Conservation (phyloP, 2,888 invertebrate genomes). For the Drepanosiphum platanoidis region DNA sequence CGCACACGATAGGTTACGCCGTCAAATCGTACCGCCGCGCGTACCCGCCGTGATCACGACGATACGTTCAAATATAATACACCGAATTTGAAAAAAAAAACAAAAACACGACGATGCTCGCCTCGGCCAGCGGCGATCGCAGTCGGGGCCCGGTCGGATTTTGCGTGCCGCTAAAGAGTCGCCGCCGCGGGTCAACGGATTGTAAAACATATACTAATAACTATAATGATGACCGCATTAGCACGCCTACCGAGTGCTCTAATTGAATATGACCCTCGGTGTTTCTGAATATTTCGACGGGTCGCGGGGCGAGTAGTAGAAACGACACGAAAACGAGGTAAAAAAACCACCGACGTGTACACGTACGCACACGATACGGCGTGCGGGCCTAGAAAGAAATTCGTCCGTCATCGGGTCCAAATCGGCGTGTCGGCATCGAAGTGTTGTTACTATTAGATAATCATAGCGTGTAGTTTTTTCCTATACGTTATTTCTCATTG, state of each 20-base stretch:
- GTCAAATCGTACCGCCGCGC: neutral
- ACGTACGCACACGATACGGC: neutral
- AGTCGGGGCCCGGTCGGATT: neutral
- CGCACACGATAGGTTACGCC: neutral
- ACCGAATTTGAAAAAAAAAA: neutral
- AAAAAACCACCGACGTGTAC: neutral
- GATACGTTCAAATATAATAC: no score
- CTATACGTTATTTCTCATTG: neutral
- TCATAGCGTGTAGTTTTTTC: slow-evolving; percentile 39
- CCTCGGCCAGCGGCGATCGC: neutral
- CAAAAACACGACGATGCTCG: neutral
- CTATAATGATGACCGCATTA: slow-evolving; percentile 35
- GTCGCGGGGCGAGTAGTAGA: no score
- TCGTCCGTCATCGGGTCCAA: slow-evolving; percentile 54
- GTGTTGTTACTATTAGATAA: slow-evolving; percentile 55
- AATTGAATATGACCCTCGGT: slow-evolving; percentile 12
- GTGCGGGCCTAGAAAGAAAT: slow-evolving; percentile 24
- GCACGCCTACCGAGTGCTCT: slow-evolving; percentile 36
- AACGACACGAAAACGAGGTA: neutral
- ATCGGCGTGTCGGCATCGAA: slow-evolving; percentile 57
- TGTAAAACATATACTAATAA: slow-evolving; percentile 29
- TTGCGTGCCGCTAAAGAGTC: slow-evolving; percentile 38
- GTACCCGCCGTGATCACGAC: neutral
- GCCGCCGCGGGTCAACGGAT: slow-evolving; percentile 45
- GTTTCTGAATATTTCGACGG: slow-evolving; percentile 3